These are phyloP conservation scores for Orthosia gothica DNA, from an alignment of 2,888 invertebrate genomes.

Conservation along the genomic window DNA sequence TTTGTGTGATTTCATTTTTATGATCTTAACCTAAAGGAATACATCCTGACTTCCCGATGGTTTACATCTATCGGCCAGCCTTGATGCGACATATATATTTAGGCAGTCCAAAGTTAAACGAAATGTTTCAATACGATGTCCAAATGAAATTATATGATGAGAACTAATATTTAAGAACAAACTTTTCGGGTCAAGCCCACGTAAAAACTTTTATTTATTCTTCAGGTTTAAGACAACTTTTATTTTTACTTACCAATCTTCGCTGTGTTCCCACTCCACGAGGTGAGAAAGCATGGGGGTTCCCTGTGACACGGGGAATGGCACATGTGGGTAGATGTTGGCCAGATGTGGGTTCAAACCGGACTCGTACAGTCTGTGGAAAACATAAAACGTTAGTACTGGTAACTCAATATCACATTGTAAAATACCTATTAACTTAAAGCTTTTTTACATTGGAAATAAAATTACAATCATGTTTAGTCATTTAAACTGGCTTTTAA, in stretches of 20 bases:
- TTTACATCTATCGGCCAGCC: no score
- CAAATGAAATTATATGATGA: no score
- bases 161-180: neutral
- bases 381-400: slow-evolving; percentile 31
- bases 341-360: slow-evolving; percentile 95
- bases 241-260: slow-evolving; percentile 92
- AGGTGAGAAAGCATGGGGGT: slow-evolving; percentile 96
- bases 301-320: slow-evolving; percentile 96
- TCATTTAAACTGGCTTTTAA: no score
- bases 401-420: no score
- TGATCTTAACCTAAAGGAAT: no score
- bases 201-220: neutral
- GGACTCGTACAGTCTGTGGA: slow-evolving; percentile 93
- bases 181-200: neutral
- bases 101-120: neutral
- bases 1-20: no score
- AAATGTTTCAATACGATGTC: no score
- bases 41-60: no score
- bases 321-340: slow-evolving; percentile 94
- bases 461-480: no score
- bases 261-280: slow-evolving; percentile 97
- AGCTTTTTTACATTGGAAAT: no score
- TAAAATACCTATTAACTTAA: no score
- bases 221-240: neutral
- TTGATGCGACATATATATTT: no score